Evolutionary conservation across 2,113 vertebrate species (phyloP), one percentile per base, ranked within the genome.

Genomic region (Apteryx owenii): DNA sequence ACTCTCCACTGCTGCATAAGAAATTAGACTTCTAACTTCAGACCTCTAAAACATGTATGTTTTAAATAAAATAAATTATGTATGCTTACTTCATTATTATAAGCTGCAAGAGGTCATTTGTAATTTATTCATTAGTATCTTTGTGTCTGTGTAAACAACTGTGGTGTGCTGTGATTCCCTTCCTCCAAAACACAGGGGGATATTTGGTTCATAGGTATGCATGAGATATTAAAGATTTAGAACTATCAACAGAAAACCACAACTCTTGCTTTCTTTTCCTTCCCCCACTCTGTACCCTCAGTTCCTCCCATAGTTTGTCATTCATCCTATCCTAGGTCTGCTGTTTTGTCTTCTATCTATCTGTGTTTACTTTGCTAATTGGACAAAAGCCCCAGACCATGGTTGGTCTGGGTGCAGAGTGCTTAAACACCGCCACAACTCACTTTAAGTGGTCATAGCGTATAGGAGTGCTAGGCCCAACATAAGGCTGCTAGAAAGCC

Each of bases 271-370:
- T 78, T n/a, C 28, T 60, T 83, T 9, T 8, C 56, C 6, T 81
- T 77, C 23, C 46, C 12, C 12, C 12, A 14, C 10, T 4, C 15
- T 54, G 0, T 62, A 12, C 40, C 33, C 13, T 36, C 21, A 11
- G 31, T 54, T 71, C 50, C 33, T 76, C 18, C 58, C 1, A 0
- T 19, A 6, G 26, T 21, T 73, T 56, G 38, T 19, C 29, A 5
- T 33, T 89, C 22, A 7, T 53, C 50, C 10, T 0, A 0, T 62
- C 1, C 0, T 12, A 56, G 31, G 2, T 18, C 53, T 62, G 13
- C n/a, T 85, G 31, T 22, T 21, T 15, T 71, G 12, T 48, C 65
- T 66, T 89, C 38, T 38, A 12, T 38, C 36, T 53, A 4, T 4
- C 12, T 76, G 22, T 44, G 8, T 71, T 60, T 60, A 20, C 33